These are phyloP conservation scores for Rhegmatorhina hoffmannsi DNA, from an alignment of 2,113 vertebrate genomes.

Conservation along the genomic window DNA sequence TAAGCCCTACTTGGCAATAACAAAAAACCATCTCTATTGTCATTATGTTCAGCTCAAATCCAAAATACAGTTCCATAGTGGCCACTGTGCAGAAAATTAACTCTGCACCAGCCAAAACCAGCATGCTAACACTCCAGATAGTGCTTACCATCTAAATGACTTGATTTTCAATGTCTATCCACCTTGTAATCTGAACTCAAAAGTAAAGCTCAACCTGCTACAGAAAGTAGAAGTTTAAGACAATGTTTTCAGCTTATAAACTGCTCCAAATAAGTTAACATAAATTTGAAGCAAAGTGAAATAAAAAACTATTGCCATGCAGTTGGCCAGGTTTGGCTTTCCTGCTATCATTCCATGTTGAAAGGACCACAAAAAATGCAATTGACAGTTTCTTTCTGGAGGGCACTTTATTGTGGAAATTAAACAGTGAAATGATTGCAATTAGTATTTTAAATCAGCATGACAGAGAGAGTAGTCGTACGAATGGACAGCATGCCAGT, in stretches of 20 bases:
- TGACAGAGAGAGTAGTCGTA: not conserved
- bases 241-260: not conserved
- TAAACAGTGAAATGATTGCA: not conserved
- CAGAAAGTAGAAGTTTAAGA: not conserved
- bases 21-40: not conserved
- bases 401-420: not conserved
- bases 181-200: not conserved
- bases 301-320: not conserved
- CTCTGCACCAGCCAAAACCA: not conserved
- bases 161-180: not conserved
- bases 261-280: not conserved
- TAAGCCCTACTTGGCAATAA: not conserved
- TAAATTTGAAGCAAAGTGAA: not conserved
- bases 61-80: not conserved
- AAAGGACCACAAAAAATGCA: not conserved
- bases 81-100: not conserved
- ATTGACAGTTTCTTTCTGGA: not conserved
- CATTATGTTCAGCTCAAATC: not conserved
- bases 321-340: not conserved
- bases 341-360: not conserved
- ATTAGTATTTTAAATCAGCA: slow-evolving; percentile 18
- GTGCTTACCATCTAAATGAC: not conserved
- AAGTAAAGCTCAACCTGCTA: not conserved
- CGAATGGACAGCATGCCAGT: not conserved
- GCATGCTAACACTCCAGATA: not conserved